Percentiles rank a stretch among this genome's conserved stretches.
phyloP scores from a whole-genome alignment of 2,888 invertebrate genomes.

The Galerucella calmariensis region DNA sequence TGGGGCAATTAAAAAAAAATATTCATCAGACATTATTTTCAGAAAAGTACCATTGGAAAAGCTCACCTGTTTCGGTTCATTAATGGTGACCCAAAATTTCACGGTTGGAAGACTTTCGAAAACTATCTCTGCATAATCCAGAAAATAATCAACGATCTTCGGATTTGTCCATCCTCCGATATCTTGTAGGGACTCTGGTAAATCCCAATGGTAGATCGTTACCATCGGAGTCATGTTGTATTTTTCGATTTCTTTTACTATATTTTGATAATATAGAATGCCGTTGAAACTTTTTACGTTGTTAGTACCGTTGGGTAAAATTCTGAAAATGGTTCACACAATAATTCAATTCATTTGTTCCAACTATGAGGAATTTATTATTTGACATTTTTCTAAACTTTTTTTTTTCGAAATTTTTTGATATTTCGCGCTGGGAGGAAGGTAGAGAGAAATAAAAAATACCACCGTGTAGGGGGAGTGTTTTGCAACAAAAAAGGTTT shows the following conservation, averaged over 20 bases:
- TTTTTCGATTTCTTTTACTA: conserved; percentile 33
- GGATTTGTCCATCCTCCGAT: conserved; percentile 75
- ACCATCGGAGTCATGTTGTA: conserved; percentile 39
- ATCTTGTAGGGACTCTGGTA: conserved; percentile 67
- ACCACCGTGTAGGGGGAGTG: too few species aligned
- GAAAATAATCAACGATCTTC: conserved; percentile 70
- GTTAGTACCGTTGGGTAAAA: conserved; percentile 70
- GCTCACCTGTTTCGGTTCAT: conserved; percentile 64
- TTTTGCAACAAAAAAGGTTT: too few species aligned
- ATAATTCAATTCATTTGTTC: too few species aligned
- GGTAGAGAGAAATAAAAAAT: too few species aligned
- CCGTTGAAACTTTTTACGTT: conserved; percentile 65
- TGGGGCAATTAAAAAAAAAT: not conserved
- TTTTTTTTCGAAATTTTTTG: too few species aligned
- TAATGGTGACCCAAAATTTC: conserved; percentile 68
- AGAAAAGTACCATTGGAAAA: too few species aligned
- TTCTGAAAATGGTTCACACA: conserved; percentile 37
- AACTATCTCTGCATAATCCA: conserved; percentile 68
- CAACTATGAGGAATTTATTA: too few species aligned
- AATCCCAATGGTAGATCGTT: conserved; percentile 66
- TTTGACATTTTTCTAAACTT: too few species aligned
- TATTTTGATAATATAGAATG: conserved; percentile 45
- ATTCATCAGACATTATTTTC: too few species aligned
- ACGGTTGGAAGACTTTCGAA: conserved; percentile 68
- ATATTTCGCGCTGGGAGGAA: too few species aligned